A percentile compares a stretch with the other conserved stretches of the same genome.
Conservation (phyloP, 2,113 vertebrate genomes). For the Euleptes europaea region DNA sequence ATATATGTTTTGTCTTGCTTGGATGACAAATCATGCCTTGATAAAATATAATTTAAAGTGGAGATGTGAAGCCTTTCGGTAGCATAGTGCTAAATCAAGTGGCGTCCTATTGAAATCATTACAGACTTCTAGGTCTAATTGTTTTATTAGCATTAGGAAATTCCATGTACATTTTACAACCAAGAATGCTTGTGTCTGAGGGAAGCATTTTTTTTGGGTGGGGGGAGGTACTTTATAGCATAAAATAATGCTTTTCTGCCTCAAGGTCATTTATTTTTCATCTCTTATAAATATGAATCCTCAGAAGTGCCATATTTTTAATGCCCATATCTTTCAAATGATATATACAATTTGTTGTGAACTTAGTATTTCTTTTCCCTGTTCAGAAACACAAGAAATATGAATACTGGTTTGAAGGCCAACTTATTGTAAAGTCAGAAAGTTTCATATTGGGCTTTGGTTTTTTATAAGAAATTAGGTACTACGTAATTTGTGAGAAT, state of each 20-base stretch:
- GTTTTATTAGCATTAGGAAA: slow-evolving; percentile 47
- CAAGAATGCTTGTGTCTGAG: slow-evolving; percentile 10
- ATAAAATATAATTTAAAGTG: slow-evolving; percentile 50
- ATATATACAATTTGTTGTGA: slow-evolving; percentile 24
- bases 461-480: slow-evolving; percentile 25
- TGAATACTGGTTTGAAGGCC: slow-evolving; percentile 59
- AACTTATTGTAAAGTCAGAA: slow-evolving; percentile 78
- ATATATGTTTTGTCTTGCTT: slow-evolving; percentile 52
- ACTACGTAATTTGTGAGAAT: background rate
- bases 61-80: slow-evolving; percentile 39
- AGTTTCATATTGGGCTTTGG: slow-evolving; percentile 66
- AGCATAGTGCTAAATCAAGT: slow-evolving; percentile 38
- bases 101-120: slow-evolving; percentile 11
- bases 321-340: slow-evolving; percentile 21
- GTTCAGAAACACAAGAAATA: slow-evolving; percentile 58
- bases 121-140: slow-evolving; percentile 59
- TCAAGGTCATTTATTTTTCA: slow-evolving; percentile 75
- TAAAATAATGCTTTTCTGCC: slow-evolving; percentile 54
- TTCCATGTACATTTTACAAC: slow-evolving; percentile 27
- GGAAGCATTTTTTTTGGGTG: background rate
- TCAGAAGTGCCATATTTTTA: slow-evolving; percentile 37
- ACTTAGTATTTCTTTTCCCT: slow-evolving; percentile 48
- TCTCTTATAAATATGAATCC: slow-evolving; percentile 30
- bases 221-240: slow-evolving; percentile 23
- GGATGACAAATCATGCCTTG: slow-evolving; percentile 48